Evolutionary conservation across 2,888 invertebrate genomes (phyloP), one percentile per base, ranked within the genome.

Genomic region (Melitaea athalia): DNA sequence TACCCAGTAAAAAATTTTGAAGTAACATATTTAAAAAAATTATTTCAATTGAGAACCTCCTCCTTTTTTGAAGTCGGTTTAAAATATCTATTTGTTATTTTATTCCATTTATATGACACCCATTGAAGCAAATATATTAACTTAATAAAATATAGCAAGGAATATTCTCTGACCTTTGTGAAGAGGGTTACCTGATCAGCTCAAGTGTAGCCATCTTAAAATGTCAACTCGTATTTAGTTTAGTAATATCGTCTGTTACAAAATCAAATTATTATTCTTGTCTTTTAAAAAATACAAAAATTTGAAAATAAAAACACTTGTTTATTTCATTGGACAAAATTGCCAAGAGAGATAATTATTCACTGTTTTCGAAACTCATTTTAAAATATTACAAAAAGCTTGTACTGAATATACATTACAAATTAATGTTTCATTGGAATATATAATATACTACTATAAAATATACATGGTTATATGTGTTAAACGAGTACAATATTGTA

Each of bases 171-270:
- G 67, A 73, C 73, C 71, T 73, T 73, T 73, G 17, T 14, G 64
- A 69, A 61, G 65, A 67, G 71, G 71, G 33, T 14, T 55, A 68
- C 53, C 15, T 57, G 57, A 63, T 38, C 67, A 67, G 69, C 67
- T 73, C 65, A 69, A 71, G 67, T 57, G 67, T 63, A 64, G 59
- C 33, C 7, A 66, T 38, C 63, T 67, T 68, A 61, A 73, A 73
- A 73, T 73, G 72, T 72, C 73, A 72, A n/a, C 10, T 11, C 11
- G 38, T 42, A 57, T 57, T 57, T 42, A 57, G 38, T 57, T 42
- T 33, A 7, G 33, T 15, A 38, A n/a, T 5, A 11, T 12, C 42
- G n/a, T 57, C 15, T 57, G 38, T 42, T 57, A 57, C n/a, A 42
- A 15, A 38, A 10, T 15, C 38, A 42, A 38, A 38, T 38, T 38